Evolutionary conservation across 2,797 vertebrate species (phyloP).

Genomic region (Amazona finschi): DNA sequence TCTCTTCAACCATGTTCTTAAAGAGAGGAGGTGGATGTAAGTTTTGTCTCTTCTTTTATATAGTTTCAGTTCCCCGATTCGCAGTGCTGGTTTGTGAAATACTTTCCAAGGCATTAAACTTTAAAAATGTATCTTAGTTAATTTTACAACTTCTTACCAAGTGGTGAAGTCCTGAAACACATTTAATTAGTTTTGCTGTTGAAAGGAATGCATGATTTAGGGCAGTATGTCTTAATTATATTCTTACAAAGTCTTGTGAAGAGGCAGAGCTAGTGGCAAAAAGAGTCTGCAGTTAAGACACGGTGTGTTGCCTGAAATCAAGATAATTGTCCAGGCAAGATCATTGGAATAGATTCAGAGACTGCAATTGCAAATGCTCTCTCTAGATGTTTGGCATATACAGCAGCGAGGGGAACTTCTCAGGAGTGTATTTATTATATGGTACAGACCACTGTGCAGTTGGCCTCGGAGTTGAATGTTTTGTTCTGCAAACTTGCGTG

Average conservation of each 20-base stretch:
- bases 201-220: slow-evolving; percentile 6
- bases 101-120: background rate
- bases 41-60: background rate
- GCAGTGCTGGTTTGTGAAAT: background rate
- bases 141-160: background rate
- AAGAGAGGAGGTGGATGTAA: background rate
- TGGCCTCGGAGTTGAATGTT: background rate
- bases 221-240: slow-evolving; percentile 25
- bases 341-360: background rate
- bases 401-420: background rate
- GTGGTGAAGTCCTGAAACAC: background rate
- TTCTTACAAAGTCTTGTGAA: background rate
- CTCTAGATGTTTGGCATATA: background rate
- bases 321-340: slow-evolving; percentile 27
- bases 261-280: slow-evolving; percentile 29
- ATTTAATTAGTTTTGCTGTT: background rate
- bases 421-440: background rate
- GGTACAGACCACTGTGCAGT: background rate
- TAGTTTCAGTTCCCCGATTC: background rate
- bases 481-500: background rate
- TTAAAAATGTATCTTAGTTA: background rate
- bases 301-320: slow-evolving; percentile 29
- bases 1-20: background rate
- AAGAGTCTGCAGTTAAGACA: slow-evolving; percentile 46
- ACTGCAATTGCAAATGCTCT: background rate